Evolutionary conservation across 2,888 invertebrate genomes (phyloP), one percentile per base, ranked within the genome.

Genomic region (Byasa hedistus): DNA sequence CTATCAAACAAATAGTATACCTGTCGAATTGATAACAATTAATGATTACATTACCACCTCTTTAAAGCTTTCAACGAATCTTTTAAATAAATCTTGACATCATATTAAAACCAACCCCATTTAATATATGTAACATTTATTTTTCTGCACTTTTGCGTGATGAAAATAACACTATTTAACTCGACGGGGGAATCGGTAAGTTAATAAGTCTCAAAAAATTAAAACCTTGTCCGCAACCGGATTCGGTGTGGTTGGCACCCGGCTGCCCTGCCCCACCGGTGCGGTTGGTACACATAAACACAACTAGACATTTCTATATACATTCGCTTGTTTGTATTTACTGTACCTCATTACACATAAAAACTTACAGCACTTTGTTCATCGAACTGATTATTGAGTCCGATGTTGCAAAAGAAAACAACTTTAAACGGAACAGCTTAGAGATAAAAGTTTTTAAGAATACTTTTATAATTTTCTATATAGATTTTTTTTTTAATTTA

Each of bases 121-220:
- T 32, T 32, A 19, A 44, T 17, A 15, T 15, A 44, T 44, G 17
- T 19, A 44, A 44, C 12, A 44, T 44, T 44, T 12, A 17, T 15
- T 3, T 44, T 44, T 44, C 19, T 44, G 44, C 19, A 44, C 17
- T 44, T 44, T 44, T 44, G 17, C 44, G 44, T 8, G 48, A 32
- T 51, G 51, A 10, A 51, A 63, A 63, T 24, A 58, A 39, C 39
- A 27, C 52, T 36, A 57, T 21, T 55, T 19, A 58, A 52, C 65
- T 55, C 54, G 27, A 52, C 61, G 36, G 57, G 39, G 57, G 51
- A 66, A 62, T 52, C 12, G 19, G 58, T 27, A 62, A 62, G 66
- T 66, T 66, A 66, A 62, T 62, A 66, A 66, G 66, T 62, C 57
- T 66, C 62, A n/a, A 66, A 62, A 66, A 66, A 66, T 66, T 39